Conservation (phyloP, 2,113 vertebrate genomes). For the Epinephelus fuscoguttatus region DNA sequence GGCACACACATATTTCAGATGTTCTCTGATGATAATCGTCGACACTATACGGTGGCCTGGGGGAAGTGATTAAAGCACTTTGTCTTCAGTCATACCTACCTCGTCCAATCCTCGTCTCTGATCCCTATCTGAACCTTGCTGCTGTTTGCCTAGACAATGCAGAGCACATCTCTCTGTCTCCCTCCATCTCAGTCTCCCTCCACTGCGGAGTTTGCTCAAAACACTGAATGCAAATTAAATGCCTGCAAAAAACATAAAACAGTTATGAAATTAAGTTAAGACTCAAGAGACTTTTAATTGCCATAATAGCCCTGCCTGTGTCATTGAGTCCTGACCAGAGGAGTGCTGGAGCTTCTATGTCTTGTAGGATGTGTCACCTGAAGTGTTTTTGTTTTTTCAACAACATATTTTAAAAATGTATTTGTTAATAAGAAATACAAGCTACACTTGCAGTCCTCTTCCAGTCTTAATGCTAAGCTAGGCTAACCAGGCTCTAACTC, state of each 20-base stretch:
- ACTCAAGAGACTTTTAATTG: not conserved
- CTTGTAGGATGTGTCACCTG: not conserved
- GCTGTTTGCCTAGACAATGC: constrained; percentile 46
- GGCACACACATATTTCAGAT: constrained; percentile 76
- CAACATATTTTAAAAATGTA: not conserved
- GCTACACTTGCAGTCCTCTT: too few species aligned
- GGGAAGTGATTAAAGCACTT: constrained; percentile 77
- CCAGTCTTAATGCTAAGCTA: too few species aligned
- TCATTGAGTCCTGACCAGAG: not conserved
- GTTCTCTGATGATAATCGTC: constrained; percentile 67
- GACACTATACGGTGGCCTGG: constrained; percentile 57
- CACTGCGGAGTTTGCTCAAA: constrained; percentile 28
- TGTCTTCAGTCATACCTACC: constrained; percentile 72
- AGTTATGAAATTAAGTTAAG: not conserved
- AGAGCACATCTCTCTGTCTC: constrained; percentile 12
- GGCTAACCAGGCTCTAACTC: too few species aligned
- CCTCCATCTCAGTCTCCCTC: not conserved
- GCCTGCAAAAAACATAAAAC: constrained; percentile 6
- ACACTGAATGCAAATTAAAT: constrained; percentile 26
- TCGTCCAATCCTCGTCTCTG: constrained; percentile 50
- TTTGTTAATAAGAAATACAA: too few species aligned
- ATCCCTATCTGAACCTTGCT: constrained; percentile 53
- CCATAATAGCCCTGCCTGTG: too few species aligned
- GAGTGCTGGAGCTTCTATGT: too few species aligned
- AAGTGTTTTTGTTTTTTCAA: not conserved